Evolutionary conservation across 2,797 vertebrate genomes (phyloP).

Genomic region (Dryobates pubescens): DNA sequence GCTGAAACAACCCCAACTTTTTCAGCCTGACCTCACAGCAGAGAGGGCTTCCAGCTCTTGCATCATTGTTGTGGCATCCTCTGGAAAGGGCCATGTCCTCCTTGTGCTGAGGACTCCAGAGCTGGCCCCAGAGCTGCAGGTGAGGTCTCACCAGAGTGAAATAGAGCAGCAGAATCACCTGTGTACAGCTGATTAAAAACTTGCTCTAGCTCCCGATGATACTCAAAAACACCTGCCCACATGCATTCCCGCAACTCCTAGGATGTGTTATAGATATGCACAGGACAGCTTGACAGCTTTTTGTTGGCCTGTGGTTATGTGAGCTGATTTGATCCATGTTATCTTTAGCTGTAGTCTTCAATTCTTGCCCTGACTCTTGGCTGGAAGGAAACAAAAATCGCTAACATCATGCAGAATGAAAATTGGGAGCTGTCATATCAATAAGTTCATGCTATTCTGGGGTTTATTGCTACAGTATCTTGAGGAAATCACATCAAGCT

Average conservation of each 20-base stretch:
- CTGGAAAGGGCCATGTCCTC: too few species aligned
- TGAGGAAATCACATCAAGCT: not conserved
- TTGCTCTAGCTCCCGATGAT: not conserved
- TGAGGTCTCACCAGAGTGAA: too few species aligned
- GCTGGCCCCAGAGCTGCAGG: too few species aligned
- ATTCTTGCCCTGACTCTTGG: not conserved
- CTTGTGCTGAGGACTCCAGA: too few species aligned
- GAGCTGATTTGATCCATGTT: not conserved
- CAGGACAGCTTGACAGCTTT: not conserved
- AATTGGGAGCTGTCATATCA: not conserved
- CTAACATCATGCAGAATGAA: fast-evolving
- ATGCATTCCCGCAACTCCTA: fast-evolving
- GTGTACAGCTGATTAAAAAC: not conserved
- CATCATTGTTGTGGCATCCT: too few species aligned
- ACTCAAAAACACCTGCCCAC: not conserved
- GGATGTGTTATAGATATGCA: not conserved
- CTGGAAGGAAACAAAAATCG: not conserved
- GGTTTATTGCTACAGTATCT: not conserved
- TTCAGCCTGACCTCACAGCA: too few species aligned
- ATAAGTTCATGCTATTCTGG: not conserved
- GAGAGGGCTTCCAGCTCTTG: too few species aligned
- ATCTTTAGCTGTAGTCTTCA: not conserved
- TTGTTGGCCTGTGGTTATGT: not conserved
- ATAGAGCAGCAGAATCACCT: too few species aligned
- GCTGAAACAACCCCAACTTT: too few species aligned